Base-by-base conservation (phyloP, 2,797 vertebrate species). In the Protonibea diacanthus region DNA sequence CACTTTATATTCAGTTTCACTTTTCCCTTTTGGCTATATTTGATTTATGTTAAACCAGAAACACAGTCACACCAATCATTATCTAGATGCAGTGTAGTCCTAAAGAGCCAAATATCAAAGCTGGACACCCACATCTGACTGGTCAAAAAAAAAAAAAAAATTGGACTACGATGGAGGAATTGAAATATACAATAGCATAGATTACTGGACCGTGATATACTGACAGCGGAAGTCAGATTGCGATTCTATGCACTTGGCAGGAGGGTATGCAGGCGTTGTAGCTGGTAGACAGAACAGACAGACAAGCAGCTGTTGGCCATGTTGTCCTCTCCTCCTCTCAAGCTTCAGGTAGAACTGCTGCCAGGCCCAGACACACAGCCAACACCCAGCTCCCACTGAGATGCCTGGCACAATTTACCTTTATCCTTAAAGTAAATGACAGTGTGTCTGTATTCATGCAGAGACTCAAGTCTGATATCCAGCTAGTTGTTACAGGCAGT, bases 311-410 rank as follows among this genome's bases (percentile, higher is more conserved):
- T 84, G 89, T 77, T 83, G 76, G 85, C 75, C 62, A 70, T 60
- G 79, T 81, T 60, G 60, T 80, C 55, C 60, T 70, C 81, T 74
- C 69, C 69, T 87, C 73, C 69, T 85, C 83, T 77, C 53, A 57
- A 69, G 86, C 90, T 89, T 89, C 86, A 90, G 87, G 89, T 87
- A 80, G 70, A 86, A 61, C 58, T 44, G 67, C 74, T 89, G 90
- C 92, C 93, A 91, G 80, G 68, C 60, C 53, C 69, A 77, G 15
- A 78, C 69, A 51, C 69, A 51, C 74, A 87, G 87, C 87, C 81
- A 87, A 80, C 58, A 62, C 51, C 63, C 85, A 69, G 83, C 86
- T 66, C 66, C 74, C 76, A 58, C 64, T 49, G 76, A 85, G 88
- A 88, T n/a, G 69, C 58, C 76, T 90, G 82, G 77, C 72, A 67